Base-by-base conservation (phyloP, 2,113 vertebrate species). In the Oreochromis niloticus region DNA sequence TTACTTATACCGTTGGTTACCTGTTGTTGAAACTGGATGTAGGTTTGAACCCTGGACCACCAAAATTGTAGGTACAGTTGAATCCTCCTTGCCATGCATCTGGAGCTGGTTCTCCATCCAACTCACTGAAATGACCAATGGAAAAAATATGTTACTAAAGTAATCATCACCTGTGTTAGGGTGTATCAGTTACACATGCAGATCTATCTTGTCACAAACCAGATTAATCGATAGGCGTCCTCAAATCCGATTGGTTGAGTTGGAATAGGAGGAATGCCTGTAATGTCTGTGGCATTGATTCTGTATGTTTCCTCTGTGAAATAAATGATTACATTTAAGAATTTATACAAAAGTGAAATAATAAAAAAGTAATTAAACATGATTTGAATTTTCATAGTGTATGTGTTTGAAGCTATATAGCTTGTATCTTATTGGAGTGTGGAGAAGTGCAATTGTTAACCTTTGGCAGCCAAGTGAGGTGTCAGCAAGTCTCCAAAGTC, bases 231-330 rank as follows among this genome's bases (percentile, higher is more conserved):
- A 59, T 90, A 85, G 3, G 98, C 98, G 63, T 98, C 97, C 84
- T 96, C 95, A 88, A 97, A 98, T 85, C 97, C 97, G 7, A 98
- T 98, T 79, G 98, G 98, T 81, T 98, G 97, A n/a, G 92, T 95
- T 3, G 97, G 97, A 93, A 98, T 97, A 6, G 97, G 97, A 16
- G 97, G 97, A 46, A 97, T 83, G 27, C 97, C 97, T 1, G 88
- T 92, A 39, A 96, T 96, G 13, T 95, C 41, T 19, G 90, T 57
- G 7, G 36, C 52, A 3, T 87, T 71, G 59, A 94, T 97, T 87
- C 97, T 96, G 89, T 97, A 98, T 17, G 96, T 97, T 19, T 93
- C 89, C 46, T 96, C 97, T 97, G 87, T 4, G 87, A 89, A 80
- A 52, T 2, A 57, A 36, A 54, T 1, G 2, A 3, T 22, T 12